Evolutionary conservation across 2,113 vertebrate species (phyloP).

Genomic region (Cricetomys ansorgei): DNA sequence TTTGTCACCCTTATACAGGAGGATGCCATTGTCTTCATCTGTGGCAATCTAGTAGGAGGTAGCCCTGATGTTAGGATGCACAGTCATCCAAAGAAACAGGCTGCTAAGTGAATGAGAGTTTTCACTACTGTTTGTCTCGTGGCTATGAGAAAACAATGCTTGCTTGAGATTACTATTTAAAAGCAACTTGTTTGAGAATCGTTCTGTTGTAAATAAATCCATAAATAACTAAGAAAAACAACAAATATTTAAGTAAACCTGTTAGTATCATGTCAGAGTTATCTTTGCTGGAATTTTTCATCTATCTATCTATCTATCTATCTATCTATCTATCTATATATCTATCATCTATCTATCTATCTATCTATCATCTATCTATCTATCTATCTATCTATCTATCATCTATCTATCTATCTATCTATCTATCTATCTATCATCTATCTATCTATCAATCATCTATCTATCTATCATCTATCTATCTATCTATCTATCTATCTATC

Average conservation of each 20-base stretch:
- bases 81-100: background rate
- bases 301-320: background rate
- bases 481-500: too few species aligned
- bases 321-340: too few species aligned
- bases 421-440: too few species aligned
- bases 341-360: too few species aligned
- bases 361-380: too few species aligned
- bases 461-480: too few species aligned
- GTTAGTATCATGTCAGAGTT: background rate
- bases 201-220: background rate
- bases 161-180: background rate
- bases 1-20: slow-evolving; percentile 96
- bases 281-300: background rate
- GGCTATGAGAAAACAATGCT: background rate
- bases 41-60: slow-evolving; percentile 93
- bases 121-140: background rate
- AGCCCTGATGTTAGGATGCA: slow-evolving; percentile 63
- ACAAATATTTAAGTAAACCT: background rate
- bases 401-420: too few species aligned
- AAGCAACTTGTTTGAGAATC: background rate
- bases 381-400: too few species aligned
- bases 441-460: too few species aligned
- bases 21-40: slow-evolving; percentile 96
- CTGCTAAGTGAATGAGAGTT: background rate
- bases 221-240: background rate